phyloP scores from a whole-genome alignment of 2,888 invertebrate genomes.

The Epiblema foenella region DNA sequence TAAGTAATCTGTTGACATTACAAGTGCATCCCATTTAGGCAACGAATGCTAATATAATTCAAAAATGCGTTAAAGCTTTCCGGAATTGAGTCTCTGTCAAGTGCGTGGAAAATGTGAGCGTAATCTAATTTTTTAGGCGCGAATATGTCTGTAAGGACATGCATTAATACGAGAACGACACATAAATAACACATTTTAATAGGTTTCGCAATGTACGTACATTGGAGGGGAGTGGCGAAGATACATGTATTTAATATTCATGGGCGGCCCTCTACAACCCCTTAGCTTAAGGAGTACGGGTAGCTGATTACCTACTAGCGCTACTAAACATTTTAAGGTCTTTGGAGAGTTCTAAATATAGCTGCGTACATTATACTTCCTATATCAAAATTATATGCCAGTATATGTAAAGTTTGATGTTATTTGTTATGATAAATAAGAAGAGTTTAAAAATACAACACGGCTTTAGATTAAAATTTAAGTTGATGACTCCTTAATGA shows the following conservation, averaged over 20 bases:
- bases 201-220: slow-evolving; percentile 42
- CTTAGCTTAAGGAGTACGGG: slow-evolving; percentile 33
- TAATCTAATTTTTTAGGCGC: slow-evolving; percentile 37
- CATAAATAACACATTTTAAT: slow-evolving; percentile 47
- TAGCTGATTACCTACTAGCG: slow-evolving; percentile 33
- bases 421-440: neutral
- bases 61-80: neutral
- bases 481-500: slow-evolving; percentile 69
- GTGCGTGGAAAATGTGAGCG: neutral
- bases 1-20: neutral
- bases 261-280: slow-evolving; percentile 41
- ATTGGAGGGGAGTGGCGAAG: slow-evolving; percentile 45
- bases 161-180: slow-evolving; percentile 41
- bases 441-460: slow-evolving; percentile 46
- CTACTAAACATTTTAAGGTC: slow-evolving; percentile 33
- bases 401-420: neutral
- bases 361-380: neutral
- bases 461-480: slow-evolving; percentile 58
- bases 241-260: slow-evolving; percentile 47
- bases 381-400: neutral
- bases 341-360: slow-evolving; percentile 12
- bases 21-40: neutral
- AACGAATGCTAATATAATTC: neutral
- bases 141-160: slow-evolving; percentile 32
- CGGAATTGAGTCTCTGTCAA: slow-evolving; percentile 17